Conservation (phyloP, 2,113 vertebrate genomes). For the Aegotheles bennettii region DNA sequence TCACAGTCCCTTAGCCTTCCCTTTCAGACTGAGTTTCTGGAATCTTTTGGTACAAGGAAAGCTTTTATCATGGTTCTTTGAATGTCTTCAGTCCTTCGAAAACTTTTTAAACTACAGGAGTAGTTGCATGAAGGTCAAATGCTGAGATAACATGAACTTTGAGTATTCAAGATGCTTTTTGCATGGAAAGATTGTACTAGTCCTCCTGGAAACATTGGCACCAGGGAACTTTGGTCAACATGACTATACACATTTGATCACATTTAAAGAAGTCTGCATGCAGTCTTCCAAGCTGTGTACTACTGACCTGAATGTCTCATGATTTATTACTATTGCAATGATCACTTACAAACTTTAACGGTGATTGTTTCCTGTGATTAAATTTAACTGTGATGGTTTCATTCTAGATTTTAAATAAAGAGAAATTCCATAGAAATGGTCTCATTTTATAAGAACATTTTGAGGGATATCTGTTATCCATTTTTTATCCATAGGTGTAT, state of each 20-base stretch:
- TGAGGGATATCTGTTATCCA: not conserved
- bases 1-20: not conserved
- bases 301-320: not conserved
- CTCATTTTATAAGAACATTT: not conserved
- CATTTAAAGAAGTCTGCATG: not conserved
- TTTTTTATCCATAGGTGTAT: not conserved
- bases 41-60: not conserved
- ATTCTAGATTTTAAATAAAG: no score
- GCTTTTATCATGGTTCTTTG: not conserved
- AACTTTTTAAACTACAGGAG: not conserved
- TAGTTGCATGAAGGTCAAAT: not conserved
- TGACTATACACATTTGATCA: not conserved
- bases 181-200: not conserved
- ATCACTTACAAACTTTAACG: not conserved
- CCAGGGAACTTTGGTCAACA: not conserved
- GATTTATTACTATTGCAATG: not conserved
- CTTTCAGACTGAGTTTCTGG: not conserved
- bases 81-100: not conserved
- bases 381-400: no score
- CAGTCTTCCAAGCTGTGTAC: not conserved
- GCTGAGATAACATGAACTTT: not conserved
- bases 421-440: not conserved
- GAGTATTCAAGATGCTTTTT: not conserved
- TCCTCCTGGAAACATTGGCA: not conserved
- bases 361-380: no score